Base-by-base conservation (phyloP, 1,140 invertebrate genomes). In the Eumaeus atala region DNA sequence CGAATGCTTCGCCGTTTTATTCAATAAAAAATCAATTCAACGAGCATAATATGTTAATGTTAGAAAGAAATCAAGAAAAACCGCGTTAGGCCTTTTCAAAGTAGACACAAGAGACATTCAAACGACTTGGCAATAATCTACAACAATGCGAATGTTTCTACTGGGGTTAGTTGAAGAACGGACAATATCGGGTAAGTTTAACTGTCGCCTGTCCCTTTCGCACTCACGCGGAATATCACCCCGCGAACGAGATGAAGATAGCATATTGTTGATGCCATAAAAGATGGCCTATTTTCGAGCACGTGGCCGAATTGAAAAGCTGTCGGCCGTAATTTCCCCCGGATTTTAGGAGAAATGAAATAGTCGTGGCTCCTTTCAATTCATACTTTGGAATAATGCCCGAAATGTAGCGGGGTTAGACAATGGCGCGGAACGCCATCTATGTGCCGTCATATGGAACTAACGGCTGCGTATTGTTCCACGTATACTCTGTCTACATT, bases 241-340 rank as follows among this genome's bases (percentile, higher is more conserved):
- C 40, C 40, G 40, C 40, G 40, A 44, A 16, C 17, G 40, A 44
- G 17, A 44, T 14, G 40, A 14, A 44, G 40, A 44, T 44, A 16
- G 40, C 16, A 14, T 44, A 44, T 44, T 44, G 40, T 44, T 44
- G 40, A 44, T 44, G 17, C 12, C 17, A 44, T 44, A 44, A 44
- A 44, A 44, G 40, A 44, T 44, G 40, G 40, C 40, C 40, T 44
- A 44, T 44, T 44, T 44, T 44, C 40, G 12, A 44, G 40, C 40
- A 44, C 40, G 40, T 44, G 40, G 40, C 40, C 40, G 17, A 44
- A 44, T 44, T 44, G 40, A 44, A 44, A 44, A 44, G 40, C 40
- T 44, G 40, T 44, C 40, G 40, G 40, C 14, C 17, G 40, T 44
- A 44, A 44, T 44, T 44, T 44, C 40, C 40, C 40, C 40, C 40